Evolutionary conservation across 2,797 vertebrate species (phyloP).

Genomic region (Sebastolobus alascanus): DNA sequence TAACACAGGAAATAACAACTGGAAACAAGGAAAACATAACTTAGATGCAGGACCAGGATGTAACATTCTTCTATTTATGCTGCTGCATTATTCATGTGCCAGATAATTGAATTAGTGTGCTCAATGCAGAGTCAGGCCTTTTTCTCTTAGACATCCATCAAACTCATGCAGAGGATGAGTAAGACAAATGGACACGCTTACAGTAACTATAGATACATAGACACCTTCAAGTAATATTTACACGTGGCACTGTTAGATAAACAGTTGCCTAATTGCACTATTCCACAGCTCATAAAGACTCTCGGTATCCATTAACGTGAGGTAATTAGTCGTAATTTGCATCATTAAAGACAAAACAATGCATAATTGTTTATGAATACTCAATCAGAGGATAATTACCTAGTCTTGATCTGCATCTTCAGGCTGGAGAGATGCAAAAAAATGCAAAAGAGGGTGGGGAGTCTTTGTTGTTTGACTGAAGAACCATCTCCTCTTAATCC

Average conservation of each 20-base stretch:
- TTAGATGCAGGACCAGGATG: no score
- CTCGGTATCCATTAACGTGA: slow-evolving; percentile 71
- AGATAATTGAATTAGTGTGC: slow-evolving; percentile 59
- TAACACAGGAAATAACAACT: no score
- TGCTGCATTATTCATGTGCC: slow-evolving; percentile 46
- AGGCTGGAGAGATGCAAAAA: slow-evolving; percentile 55
- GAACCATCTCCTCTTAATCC: slow-evolving; percentile 22
- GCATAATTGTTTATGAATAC: slow-evolving; percentile 80
- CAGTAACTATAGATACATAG: slow-evolving; percentile 53
- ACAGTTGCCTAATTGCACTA: slow-evolving; percentile 71
- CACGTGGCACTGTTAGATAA: slow-evolving; percentile 67
- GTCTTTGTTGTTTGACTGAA: slow-evolving; percentile 57
- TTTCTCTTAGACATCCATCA: slow-evolving; percentile 64
- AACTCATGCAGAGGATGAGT: slow-evolving; percentile 30
- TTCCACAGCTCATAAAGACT: slow-evolving; percentile 74
- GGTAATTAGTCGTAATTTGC: slow-evolving; percentile 82
- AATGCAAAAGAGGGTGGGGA: slow-evolving; percentile 38
- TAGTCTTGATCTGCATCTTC: slow-evolving; percentile 69
- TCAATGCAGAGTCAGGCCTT: slow-evolving; percentile 41
- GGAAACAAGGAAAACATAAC: no score
- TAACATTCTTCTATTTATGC: background rate
- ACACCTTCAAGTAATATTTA: slow-evolving; percentile 71
- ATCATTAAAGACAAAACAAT: slow-evolving; percentile 82
- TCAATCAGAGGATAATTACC: slow-evolving; percentile 79
- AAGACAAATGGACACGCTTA: slow-evolving; percentile 54